Percentiles rank a stretch among this genome's conserved stretches.
phyloP scores from a whole-genome alignment of 1,140 invertebrate species.

The Magallana ariakensis region DNA sequence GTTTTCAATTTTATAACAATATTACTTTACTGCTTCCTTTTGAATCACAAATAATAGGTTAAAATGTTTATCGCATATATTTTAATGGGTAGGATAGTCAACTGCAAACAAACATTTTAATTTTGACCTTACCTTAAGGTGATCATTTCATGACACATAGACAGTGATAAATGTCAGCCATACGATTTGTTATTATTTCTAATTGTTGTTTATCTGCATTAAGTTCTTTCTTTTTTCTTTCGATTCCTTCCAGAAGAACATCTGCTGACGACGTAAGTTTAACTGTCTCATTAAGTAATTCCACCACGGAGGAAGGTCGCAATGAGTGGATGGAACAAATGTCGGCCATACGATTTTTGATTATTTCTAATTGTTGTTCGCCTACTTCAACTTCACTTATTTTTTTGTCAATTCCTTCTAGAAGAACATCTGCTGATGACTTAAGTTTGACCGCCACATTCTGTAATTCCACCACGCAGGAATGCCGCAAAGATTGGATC shows the following conservation, averaged over 20 bases:
- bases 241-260: neutral
- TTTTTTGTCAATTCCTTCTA: neutral
- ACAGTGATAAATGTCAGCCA: neutral
- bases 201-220: neutral
- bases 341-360: slow-evolving; percentile 1
- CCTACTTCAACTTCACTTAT: neutral
- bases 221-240: neutral
- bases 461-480: neutral
- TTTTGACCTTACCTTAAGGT: neutral
- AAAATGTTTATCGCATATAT: neutral
- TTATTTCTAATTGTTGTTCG: slow-evolving; percentile 3
- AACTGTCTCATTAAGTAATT: neutral
- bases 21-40: neutral
- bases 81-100: neutral
- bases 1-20: neutral
- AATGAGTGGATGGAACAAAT: neutral
- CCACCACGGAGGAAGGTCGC: too few species aligned
- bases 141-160: neutral
- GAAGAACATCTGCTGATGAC: neutral
- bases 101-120: neutral
- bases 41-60: neutral
- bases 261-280: neutral
- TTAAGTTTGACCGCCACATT: neutral
- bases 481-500: neutral
- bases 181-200: slow-evolving; percentile 3